Percentiles rank a stretch among this genome's conserved stretches.
Conservation (phyloP, 2,113 vertebrate species). For the Peromyscus leucopus region DNA sequence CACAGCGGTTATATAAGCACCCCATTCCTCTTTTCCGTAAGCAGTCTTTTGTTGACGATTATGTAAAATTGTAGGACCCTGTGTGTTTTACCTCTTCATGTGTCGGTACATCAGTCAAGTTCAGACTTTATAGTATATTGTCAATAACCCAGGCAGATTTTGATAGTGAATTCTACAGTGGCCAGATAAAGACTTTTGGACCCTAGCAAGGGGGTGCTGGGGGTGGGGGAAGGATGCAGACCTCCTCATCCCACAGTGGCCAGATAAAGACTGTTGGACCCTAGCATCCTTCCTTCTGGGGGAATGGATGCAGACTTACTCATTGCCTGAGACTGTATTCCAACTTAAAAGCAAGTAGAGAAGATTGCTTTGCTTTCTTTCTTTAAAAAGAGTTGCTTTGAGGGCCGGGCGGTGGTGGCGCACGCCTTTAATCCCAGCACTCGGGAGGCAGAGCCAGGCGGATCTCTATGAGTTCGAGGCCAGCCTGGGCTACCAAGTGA, state of each 20-base stretch:
- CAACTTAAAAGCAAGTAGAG: slow-evolving; percentile 47
- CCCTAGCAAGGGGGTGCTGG: not conserved
- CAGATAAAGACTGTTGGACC: not conserved
- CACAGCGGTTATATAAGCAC: not conserved
- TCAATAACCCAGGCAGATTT: slow-evolving; percentile 11
- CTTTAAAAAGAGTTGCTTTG: not conserved
- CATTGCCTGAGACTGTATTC: not conserved
- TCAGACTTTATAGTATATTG: slow-evolving; percentile 3
- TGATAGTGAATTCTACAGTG: not conserved
- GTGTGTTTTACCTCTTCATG: not conserved
- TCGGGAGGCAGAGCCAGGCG: too few relatives aligned
- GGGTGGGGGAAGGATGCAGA: not conserved
- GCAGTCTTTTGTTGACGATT: not conserved
- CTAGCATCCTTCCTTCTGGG: too few relatives aligned
- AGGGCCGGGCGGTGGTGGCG: too few relatives aligned
- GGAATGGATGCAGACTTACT: not conserved
- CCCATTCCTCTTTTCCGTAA: not conserved
- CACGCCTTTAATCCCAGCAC: too few relatives aligned
- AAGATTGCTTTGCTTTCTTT: not conserved
- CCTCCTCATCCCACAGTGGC: not conserved
- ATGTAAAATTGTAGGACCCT: not conserved
- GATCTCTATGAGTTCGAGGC: too few relatives aligned
- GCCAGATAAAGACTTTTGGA: not conserved
- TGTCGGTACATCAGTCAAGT: not conserved
- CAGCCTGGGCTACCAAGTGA: too few relatives aligned